A percentile compares a stretch with the other conserved stretches of the same genome.
phyloP scores from a whole-genome alignment of 2,797 vertebrate species.

The Odontamblyopus rebecca region DNA sequence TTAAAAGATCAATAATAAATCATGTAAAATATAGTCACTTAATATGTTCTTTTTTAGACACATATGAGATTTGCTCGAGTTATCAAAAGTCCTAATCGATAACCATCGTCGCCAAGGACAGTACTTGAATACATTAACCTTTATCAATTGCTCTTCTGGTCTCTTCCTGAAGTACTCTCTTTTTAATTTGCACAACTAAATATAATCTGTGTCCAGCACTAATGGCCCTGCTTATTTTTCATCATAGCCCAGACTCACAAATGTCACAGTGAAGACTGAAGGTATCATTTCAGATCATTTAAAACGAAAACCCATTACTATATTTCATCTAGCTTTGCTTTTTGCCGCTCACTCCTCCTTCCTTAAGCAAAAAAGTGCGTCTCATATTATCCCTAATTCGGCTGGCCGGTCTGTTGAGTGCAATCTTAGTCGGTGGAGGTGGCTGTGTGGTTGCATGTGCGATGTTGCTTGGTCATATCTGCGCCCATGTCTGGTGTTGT shows the following conservation, averaged over 20 bases:
- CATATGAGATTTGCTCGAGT: not conserved
- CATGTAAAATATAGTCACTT: not conserved
- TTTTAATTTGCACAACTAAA: slow-evolving; percentile 15
- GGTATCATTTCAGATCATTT: slow-evolving; percentile 17
- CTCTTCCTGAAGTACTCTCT: slow-evolving; percentile 7
- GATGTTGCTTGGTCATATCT: slow-evolving; percentile 49
- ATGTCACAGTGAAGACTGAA: slow-evolving; percentile 13
- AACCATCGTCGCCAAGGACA: not conserved
- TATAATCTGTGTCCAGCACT: not conserved
- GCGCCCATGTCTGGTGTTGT: slow-evolving; percentile 54
- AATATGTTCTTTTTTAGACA: not conserved
- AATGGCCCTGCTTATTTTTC: slow-evolving; percentile 17
- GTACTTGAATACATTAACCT: not conserved
- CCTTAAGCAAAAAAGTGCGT: slow-evolving; percentile 25
- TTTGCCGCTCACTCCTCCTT: slow-evolving; percentile 25
- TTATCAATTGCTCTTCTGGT: slow-evolving; percentile 8
- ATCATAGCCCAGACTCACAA: slow-evolving; percentile 19
- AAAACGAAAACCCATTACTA: slow-evolving; percentile 11
- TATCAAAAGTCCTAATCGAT: not conserved
- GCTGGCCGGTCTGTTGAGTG: slow-evolving; percentile 41
- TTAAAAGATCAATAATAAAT: not conserved
- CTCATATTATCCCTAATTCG: slow-evolving; percentile 45
- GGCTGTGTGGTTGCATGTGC: slow-evolving; percentile 46
- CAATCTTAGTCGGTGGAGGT: slow-evolving; percentile 37
- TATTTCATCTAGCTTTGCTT: slow-evolving; percentile 6